phyloP scores from a whole-genome alignment of 2,797 vertebrate species.

The Manis pentadactyla region DNA sequence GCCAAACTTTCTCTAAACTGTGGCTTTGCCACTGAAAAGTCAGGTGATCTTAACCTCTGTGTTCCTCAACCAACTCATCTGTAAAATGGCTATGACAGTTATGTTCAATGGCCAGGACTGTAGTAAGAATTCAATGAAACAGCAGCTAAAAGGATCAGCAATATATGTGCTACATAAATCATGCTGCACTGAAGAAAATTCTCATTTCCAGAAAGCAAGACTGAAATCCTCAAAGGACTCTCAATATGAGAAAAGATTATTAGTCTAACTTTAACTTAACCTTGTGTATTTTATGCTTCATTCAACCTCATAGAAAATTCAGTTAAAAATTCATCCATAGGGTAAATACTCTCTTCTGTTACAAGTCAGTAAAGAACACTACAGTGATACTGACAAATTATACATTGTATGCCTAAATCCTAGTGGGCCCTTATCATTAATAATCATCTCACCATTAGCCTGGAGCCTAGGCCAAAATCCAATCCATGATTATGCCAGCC shows the following conservation, averaged over 20 bases:
- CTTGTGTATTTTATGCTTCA: background rate
- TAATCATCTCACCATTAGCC: background rate
- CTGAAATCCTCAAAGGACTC: background rate
- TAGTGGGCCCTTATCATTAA: background rate
- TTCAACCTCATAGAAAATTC: background rate
- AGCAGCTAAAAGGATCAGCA: background rate
- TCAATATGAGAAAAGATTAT: background rate
- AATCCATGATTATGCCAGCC: background rate
- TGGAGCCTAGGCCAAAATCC: background rate
- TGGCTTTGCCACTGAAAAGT: background rate
- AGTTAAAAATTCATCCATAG: conserved; percentile 10
- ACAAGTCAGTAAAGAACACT: background rate
- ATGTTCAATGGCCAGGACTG: background rate
- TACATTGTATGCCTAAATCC: background rate
- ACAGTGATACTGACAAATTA: background rate
- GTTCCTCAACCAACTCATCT: background rate
- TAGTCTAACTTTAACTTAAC: background rate
- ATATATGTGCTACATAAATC: background rate
- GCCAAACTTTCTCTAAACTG: background rate
- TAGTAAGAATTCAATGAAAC: background rate
- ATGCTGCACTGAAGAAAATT: background rate
- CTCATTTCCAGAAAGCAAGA: background rate
- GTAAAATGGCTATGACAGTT: background rate
- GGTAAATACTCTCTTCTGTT: background rate
- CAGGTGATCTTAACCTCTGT: background rate